Evolutionary conservation across 64 coral and sea anemone genomes (phyloP).

Genomic region (Platygyra sinensis): DNA sequence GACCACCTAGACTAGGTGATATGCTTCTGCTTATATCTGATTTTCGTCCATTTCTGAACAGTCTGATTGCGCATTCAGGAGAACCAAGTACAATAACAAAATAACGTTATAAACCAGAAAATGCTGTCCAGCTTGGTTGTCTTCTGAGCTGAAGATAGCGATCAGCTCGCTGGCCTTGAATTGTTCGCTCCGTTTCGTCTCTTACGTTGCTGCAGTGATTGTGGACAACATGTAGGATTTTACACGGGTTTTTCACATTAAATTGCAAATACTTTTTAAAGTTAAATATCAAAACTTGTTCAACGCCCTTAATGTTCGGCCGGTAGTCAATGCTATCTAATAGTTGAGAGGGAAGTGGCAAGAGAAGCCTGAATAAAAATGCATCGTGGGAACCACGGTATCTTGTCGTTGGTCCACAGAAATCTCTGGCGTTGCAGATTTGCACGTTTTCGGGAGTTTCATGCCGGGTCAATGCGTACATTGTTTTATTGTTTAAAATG

Average conservation of each 20-base stretch:
- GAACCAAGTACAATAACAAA: no score
- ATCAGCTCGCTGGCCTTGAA: constrained; percentile 55
- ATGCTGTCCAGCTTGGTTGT: constrained; percentile 26
- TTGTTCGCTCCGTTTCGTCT: constrained; percentile 38
- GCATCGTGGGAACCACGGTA: constrained; percentile 98
- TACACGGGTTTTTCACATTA: constrained; percentile 84
- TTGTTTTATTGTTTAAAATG: no score
- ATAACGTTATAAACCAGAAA: constrained; percentile 68
- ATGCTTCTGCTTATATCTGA: no score
- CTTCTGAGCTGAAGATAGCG: constrained; percentile 54
- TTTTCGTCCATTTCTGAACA: no score
- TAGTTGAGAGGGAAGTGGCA: constrained; percentile 45
- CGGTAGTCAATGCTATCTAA: constrained; percentile 63
- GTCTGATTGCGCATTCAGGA: no score
- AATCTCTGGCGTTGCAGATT: constrained; percentile 22
- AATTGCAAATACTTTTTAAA: constrained; percentile 65
- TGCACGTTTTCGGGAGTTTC: no score
- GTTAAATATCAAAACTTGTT: constrained; percentile 77
- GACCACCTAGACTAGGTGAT: no score
- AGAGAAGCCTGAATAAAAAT: constrained; percentile 75
- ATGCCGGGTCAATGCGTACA: no score
- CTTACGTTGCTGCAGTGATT: constrained; percentile 78
- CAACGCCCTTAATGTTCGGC: constrained; percentile 74
- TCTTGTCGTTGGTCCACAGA: constrained; percentile 72
- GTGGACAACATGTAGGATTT: constrained; percentile 79